Evolutionary conservation across 2,797 vertebrate species (phyloP).

Genomic region (Enteromius treurensis): DNA sequence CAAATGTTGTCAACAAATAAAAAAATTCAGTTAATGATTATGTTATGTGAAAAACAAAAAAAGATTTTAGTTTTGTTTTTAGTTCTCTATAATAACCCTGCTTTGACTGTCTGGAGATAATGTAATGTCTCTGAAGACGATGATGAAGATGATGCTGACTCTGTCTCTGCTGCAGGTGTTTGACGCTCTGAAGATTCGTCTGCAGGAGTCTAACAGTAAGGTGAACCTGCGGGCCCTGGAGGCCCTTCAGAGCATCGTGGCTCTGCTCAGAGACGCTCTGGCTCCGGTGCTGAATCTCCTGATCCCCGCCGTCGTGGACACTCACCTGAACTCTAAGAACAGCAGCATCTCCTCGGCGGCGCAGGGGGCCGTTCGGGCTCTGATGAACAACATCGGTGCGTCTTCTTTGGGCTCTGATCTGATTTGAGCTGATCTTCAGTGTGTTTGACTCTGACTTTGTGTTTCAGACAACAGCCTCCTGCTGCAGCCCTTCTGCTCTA

Average conservation of each 20-base stretch:
- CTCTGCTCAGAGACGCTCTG: slow-evolving; percentile 82
- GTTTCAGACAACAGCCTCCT: slow-evolving; percentile 85
- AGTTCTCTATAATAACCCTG: neutral
- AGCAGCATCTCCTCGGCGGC: slow-evolving; percentile 87
- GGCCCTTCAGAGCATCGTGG: slow-evolving; percentile 85
- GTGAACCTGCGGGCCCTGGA: slow-evolving; percentile 91
- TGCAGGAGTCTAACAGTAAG: slow-evolving; percentile 95
- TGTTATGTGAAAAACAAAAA: no score
- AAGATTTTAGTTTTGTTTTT: no score
- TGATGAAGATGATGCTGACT: neutral
- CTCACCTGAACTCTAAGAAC: slow-evolving; percentile 97
- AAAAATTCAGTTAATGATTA: neutral
- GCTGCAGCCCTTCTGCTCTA: slow-evolving; percentile 92
- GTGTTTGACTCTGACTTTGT: neutral
- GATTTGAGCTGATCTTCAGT: neutral
- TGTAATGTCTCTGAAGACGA: neutral
- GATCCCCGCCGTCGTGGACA: slow-evolving; percentile 92
- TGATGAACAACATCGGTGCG: slow-evolving; percentile 85
- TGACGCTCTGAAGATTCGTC: slow-evolving; percentile 88
- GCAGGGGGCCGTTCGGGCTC: slow-evolving; percentile 82
- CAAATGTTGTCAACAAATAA: neutral
- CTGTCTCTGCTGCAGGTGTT: slow-evolving; percentile 80
- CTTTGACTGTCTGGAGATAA: neutral
- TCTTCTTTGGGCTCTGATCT: neutral
- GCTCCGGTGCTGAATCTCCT: slow-evolving; percentile 89